Evolutionary conservation across 2,888 invertebrate species (phyloP).

Genomic region (Listrodromus nycthemerus): DNA sequence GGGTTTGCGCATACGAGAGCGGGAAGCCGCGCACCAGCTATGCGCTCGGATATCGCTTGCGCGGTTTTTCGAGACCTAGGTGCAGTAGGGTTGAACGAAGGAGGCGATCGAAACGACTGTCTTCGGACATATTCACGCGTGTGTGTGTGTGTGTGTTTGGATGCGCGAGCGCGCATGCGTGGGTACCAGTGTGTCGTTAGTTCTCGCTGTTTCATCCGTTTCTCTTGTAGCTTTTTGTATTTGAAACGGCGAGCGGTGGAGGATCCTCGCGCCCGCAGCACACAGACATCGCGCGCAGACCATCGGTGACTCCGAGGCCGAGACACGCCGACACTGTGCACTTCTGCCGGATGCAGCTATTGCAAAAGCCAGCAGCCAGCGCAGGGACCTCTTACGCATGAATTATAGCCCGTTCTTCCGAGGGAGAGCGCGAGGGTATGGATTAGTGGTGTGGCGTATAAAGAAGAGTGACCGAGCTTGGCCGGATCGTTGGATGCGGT

Average conservation of each 20-base stretch:
- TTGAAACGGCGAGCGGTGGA: slow-evolving; percentile 17
- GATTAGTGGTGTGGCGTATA: slow-evolving; percentile 57
- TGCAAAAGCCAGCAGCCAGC: slow-evolving; percentile 49
- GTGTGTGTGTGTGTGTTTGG: neutral
- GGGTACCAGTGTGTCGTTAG: slow-evolving; percentile 72
- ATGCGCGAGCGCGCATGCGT: neutral
- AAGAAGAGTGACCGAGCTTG: slow-evolving; percentile 49
- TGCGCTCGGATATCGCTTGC: slow-evolving; percentile 37
- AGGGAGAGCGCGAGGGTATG: slow-evolving; percentile 66
- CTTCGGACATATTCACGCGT: slow-evolving; percentile 9
- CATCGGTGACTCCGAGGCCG: slow-evolving; percentile 7
- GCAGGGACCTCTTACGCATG: slow-evolving; percentile 69
- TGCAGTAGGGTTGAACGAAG: slow-evolving; percentile 68
- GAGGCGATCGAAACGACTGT: slow-evolving; percentile 40
- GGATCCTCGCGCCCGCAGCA: slow-evolving; percentile 31
- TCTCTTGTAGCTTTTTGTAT: slow-evolving; percentile 64
- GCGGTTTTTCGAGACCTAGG: slow-evolving; percentile 43
- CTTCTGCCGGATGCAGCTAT: slow-evolving; percentile 45
- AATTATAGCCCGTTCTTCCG: slow-evolving; percentile 73
- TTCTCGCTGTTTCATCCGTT: slow-evolving; percentile 70
- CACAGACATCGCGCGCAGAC: slow-evolving; percentile 17
- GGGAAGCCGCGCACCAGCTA: neutral
- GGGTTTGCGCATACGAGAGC: slow-evolving; percentile 57
- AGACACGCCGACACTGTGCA: slow-evolving; percentile 19
- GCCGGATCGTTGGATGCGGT: slow-evolving; percentile 26